Evolutionary conservation across 2,113 vertebrate species (phyloP), one percentile per base, ranked within the genome.

Genomic region (Corythaixoides concolor): DNA sequence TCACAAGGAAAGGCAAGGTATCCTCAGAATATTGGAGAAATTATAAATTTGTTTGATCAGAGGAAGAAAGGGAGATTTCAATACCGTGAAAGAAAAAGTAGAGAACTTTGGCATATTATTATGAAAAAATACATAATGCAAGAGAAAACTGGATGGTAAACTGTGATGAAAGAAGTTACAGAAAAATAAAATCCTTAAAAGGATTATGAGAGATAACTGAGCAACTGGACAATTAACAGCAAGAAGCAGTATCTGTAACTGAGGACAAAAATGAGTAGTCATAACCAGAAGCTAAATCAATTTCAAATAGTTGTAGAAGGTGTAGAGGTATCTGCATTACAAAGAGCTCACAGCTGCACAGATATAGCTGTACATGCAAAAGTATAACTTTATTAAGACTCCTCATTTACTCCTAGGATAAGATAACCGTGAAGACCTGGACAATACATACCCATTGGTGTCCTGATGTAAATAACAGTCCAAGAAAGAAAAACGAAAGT

Each of bases 381-480:
- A n/a, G 5, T 23, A 21, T 0, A 1, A 13, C 30, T n/a, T 62
- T 32, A 1, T 52, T 43, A 66, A 37, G 2, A 11, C 7, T 88
- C 6, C 4, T 77, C 2, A 16, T 85, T 85, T 67, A 43, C 6
- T 33, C 21, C 30, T 75, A 23, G 7, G 3, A 7, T 73, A 92
- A 77, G 35, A 23, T 16, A 86, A 62, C 9, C 49, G 9, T 37
- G 49, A 63, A 80, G 26, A 80, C 43, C 7, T 30, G n/a, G 27
- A 43, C 6, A 72, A 39, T 23, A 43, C 3, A 60, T 55, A 33
- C 9, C 17, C 21, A 23, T 14, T 28, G 15, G 4, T 41, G 7
- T 37, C 30, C 32, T 58, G 26, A 27, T 60, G 13, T 41, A 30
- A 62, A 15, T 53, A 79, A 52, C 9, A 52, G n/a, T 32, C 8